Conservation (phyloP, 2,113 vertebrate genomes). For the Ceuthmochares aereus region DNA sequence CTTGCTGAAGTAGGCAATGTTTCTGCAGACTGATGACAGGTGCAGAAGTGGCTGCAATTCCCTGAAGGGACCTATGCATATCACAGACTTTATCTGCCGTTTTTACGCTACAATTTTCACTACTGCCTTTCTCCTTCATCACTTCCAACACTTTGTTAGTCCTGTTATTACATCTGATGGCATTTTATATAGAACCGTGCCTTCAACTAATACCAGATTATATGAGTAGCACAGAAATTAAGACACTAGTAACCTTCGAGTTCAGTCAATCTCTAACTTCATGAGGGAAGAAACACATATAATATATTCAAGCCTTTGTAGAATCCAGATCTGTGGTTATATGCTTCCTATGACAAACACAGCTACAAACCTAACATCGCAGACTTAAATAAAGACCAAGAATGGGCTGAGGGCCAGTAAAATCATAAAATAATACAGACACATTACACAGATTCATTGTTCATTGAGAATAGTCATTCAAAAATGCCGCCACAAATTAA, state of each 20-base stretch:
- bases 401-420: background rate
- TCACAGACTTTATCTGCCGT: background rate
- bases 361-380: background rate
- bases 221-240: background rate
- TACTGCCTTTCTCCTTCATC: background rate
- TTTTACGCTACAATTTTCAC: background rate
- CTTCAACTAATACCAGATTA: background rate
- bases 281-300: background rate
- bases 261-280: background rate
- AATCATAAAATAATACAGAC: background rate
- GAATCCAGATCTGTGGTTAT: background rate
- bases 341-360: background rate
- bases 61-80: background rate
- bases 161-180: background rate
- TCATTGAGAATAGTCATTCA: background rate
- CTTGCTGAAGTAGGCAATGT: background rate
- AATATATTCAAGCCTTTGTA: background rate
- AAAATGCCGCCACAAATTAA: background rate
- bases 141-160: background rate
- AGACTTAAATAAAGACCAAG: background rate
- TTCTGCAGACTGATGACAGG: accelerated
- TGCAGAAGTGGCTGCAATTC: background rate
- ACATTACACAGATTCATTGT: background rate
- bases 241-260: background rate
- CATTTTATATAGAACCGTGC: background rate